Evolutionary conservation across 2,888 invertebrate species (phyloP), one percentile per base, ranked within the genome.

Genomic region (Eupeodes luniger): DNA sequence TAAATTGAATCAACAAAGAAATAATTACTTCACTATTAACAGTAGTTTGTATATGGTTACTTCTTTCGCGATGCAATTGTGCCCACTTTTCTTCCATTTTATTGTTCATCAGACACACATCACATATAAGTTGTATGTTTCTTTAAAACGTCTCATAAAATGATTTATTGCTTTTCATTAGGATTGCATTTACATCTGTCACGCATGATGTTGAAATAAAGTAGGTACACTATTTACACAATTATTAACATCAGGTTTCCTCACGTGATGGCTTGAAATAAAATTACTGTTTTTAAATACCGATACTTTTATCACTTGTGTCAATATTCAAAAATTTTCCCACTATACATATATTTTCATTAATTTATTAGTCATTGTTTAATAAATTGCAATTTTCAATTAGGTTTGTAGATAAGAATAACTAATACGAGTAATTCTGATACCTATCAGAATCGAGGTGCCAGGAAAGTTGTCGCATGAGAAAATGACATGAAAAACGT

Each of bases 161-260:
- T 53, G 69, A 69, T 53, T 69, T 69, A 69, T 69, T 69, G 16
- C 69, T 16, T 51, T 51, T 69, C 51, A 69, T 53, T 69, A 36
- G 2, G 10, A 36, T 69, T 67, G 67, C 49, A 69, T 36, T 69
- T 36, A 53, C 69, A 69, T 51, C 9, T 69, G 69, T 69, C 53
- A 69, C 53, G 69, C 69, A 53, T 69, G 5, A 69, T 69, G 36
- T 27, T 34, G 51, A 53, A 69, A 69, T 66, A 47, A 64, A 19
- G 67, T 67, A 61, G 61, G 61, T 36, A 51, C 51, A 67, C 10
- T 14, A 27, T 27, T 27, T 27, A 14, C 51, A 53, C 16, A n/a
- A 0, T 40, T 9, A 40, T 40, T 1, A 9, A 40, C 40, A 40
- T 40, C 40, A 40, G 40, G 5, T 69, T 69, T 69, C 5, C 5